These are phyloP conservation scores for Microcebus ravelobensis DNA, from an alignment of 2,113 vertebrate genomes.

Conservation along the genomic window DNA sequence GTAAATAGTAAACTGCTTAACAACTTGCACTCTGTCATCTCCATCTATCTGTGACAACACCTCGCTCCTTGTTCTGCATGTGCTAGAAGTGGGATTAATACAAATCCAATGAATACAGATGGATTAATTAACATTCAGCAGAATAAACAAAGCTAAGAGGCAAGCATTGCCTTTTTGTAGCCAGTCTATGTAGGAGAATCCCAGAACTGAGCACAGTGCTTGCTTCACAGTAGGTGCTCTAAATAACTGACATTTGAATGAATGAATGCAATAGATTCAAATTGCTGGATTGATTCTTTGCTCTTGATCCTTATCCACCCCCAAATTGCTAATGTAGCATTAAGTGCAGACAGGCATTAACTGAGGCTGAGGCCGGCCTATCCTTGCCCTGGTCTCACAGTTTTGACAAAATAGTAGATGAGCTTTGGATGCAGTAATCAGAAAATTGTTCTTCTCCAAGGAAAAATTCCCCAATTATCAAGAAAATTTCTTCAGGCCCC, in stretches of 20 bases:
- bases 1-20: neutral
- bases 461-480: neutral
- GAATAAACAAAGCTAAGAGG: constrained; percentile 45
- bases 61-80: neutral
- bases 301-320: neutral
- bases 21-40: neutral
- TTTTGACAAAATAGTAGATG: neutral
- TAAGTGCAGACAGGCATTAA: neutral
- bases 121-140: neutral
- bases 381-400: neutral
- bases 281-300: neutral
- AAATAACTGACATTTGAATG: neutral
- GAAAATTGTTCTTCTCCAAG: constrained; percentile 7
- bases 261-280: neutral
- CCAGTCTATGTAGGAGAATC: neutral
- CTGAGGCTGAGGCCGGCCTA: neutral
- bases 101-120: neutral
- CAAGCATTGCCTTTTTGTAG: neutral
- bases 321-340: neutral
- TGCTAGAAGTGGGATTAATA: neutral
- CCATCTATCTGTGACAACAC: neutral
- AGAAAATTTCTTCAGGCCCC: neutral
- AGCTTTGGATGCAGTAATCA: neutral
- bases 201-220: neutral
- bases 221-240: neutral